Conservation (phyloP, 2,888 invertebrate species). For the Rhagonycha fulva region DNA sequence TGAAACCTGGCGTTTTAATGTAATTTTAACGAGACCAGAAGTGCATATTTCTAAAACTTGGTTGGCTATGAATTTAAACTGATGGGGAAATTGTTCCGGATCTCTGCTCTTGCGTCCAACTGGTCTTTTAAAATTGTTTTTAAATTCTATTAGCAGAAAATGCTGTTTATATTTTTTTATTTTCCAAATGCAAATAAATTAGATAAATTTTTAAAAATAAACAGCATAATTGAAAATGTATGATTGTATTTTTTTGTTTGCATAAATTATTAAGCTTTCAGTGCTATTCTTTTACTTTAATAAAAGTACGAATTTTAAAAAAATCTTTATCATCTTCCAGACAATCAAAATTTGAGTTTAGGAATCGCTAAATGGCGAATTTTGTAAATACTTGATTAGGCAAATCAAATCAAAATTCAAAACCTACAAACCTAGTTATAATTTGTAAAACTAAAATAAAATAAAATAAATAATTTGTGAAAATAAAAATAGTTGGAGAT, state of each 20-base stretch:
- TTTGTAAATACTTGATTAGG: too few species aligned
- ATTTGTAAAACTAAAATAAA: too few species aligned
- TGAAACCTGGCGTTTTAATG: conserved; percentile 53
- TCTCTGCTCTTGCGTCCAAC: conserved; percentile 30
- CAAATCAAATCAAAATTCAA: too few species aligned
- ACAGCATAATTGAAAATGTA: background rate
- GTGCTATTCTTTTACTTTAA: too few species aligned
- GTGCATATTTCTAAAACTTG: conserved; percentile 45
- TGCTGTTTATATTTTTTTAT: conserved; percentile 24
- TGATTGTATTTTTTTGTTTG: background rate
- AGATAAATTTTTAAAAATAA: background rate
- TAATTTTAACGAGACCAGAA: conserved; percentile 52
- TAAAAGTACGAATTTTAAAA: too few species aligned
- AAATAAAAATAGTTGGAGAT: too few species aligned
- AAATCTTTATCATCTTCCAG: too few species aligned
- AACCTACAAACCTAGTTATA: too few species aligned
- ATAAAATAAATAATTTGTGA: too few species aligned
- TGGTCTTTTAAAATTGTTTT: conserved; percentile 33
- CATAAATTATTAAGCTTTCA: too few species aligned
- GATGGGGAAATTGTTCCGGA: conserved; percentile 39
- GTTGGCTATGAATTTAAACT: conserved; percentile 41
- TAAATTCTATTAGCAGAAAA: conserved; percentile 29
- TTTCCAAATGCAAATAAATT: background rate
- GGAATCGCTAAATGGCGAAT: too few species aligned
- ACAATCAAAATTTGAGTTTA: too few species aligned